Conservation (phyloP, 2,797 vertebrate genomes). For the Bufotes viridis region DNA sequence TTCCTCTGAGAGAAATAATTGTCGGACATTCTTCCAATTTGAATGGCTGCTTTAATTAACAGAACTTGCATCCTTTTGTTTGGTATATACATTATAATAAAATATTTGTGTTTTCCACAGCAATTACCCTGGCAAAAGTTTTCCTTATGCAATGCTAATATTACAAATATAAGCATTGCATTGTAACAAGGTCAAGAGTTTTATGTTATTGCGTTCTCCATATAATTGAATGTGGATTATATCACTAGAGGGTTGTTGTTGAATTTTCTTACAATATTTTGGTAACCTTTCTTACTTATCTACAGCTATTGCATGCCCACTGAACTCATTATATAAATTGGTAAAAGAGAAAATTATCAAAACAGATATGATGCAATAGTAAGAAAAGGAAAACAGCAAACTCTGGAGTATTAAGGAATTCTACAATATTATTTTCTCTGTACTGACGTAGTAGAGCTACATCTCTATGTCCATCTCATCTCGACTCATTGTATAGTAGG, state of each 20-base stretch:
- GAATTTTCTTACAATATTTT: not conserved
- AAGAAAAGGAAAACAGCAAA: not conserved
- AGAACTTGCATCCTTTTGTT: not conserved
- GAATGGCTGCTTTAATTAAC: not conserved
- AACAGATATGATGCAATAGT: not conserved
- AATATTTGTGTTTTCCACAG: not conserved
- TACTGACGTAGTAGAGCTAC: not conserved
- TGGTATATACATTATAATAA: not conserved
- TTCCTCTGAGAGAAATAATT: too few species aligned
- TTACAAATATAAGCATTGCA: not conserved
- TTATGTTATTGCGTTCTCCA: not conserved
- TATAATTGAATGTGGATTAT: not conserved
- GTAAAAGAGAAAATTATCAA: not conserved
- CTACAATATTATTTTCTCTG: not conserved
- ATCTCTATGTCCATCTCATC: not conserved
- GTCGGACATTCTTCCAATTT: too few species aligned
- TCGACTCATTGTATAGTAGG: not conserved
- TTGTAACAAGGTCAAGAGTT: not conserved
- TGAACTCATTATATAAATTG: not conserved
- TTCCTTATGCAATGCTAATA: too few species aligned
- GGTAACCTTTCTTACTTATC: not conserved
- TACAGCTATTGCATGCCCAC: not conserved
- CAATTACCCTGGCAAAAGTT: not conserved
- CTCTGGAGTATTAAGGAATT: not conserved
- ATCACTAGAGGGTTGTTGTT: not conserved